Percentiles rank a stretch among this genome's conserved stretches.
These are phyloP conservation scores for Paramuricea clavata DNA, from an alignment of 92 coral and sea anemone genomes.

Conservation along the genomic window DNA sequence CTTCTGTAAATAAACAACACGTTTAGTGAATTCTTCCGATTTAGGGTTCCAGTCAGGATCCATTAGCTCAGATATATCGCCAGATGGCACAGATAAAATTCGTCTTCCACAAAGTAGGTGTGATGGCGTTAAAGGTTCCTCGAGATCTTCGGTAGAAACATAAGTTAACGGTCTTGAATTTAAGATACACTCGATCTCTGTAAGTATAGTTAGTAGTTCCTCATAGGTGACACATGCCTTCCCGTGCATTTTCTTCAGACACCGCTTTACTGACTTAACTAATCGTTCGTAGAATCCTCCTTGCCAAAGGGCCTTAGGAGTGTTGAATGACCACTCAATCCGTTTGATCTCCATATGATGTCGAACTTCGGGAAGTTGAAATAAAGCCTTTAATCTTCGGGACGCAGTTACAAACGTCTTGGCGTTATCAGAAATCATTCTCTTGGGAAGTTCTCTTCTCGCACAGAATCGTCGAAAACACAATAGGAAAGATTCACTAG, in stretches of 20 bases:
- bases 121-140: background rate
- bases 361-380: slow-evolving; percentile 15
- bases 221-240: slow-evolving; percentile 4
- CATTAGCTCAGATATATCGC: background rate
- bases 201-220: background rate
- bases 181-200: background rate
- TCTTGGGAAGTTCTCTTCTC: slow-evolving; percentile 9
- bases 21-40: background rate
- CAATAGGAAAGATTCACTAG: slow-evolving; percentile 1
- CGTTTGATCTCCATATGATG: slow-evolving; percentile 8
- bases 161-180: background rate
- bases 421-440: slow-evolving; percentile 25
- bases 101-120: background rate
- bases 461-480: slow-evolving; percentile 29
- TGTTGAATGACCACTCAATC: background rate
- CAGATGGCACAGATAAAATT: background rate
- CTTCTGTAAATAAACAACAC: background rate
- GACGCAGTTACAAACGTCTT: slow-evolving; percentile 5
- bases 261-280: background rate
- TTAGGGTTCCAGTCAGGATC: slow-evolving; percentile 23
- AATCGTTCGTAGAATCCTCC: background rate
- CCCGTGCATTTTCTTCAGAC: background rate
- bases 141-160: background rate
- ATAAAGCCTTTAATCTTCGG: background rate
- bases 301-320: background rate